Percentiles rank a stretch among this genome's conserved stretches.
Conservation (phyloP, 2,113 vertebrate genomes). For the Leptocoma aspasia region DNA sequence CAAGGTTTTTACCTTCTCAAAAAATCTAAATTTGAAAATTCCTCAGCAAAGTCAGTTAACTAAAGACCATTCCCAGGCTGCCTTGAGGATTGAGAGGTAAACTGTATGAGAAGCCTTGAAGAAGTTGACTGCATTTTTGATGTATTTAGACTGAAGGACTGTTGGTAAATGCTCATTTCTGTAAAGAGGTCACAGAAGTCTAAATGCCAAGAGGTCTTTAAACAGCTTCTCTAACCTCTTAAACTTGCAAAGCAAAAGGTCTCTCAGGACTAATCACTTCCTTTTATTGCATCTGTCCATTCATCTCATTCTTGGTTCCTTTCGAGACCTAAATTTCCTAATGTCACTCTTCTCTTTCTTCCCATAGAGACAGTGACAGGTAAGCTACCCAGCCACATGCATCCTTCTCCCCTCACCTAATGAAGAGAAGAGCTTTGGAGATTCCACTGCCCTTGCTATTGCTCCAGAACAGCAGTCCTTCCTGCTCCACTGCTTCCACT, state of each 20-base stretch:
- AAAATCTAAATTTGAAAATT: constrained; percentile 9
- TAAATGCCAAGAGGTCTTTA: not conserved
- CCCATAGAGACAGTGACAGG: not conserved
- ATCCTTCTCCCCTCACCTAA: not conserved
- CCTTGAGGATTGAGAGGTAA: not conserved
- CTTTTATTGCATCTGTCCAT: not conserved
- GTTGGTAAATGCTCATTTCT: not conserved
- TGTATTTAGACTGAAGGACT: not conserved
- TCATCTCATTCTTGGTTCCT: not conserved
- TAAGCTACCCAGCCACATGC: not conserved
- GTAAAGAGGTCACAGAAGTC: not conserved
- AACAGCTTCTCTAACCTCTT: not conserved
- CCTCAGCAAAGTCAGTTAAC: not conserved
- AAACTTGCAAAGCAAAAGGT: not conserved
- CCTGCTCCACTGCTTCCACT: not conserved
- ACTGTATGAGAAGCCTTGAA: not conserved
- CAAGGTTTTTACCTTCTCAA: not conserved
- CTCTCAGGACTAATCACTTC: not conserved
- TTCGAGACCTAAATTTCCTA: not conserved
- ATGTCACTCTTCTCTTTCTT: not conserved
- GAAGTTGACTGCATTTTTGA: not conserved
- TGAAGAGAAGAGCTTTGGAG: not conserved
- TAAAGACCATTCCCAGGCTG: not conserved
- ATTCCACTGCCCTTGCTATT: not conserved
- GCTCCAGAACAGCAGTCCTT: not conserved